phyloP scores from a whole-genome alignment of 2,113 vertebrate species.

The Candoia aspera region DNA sequence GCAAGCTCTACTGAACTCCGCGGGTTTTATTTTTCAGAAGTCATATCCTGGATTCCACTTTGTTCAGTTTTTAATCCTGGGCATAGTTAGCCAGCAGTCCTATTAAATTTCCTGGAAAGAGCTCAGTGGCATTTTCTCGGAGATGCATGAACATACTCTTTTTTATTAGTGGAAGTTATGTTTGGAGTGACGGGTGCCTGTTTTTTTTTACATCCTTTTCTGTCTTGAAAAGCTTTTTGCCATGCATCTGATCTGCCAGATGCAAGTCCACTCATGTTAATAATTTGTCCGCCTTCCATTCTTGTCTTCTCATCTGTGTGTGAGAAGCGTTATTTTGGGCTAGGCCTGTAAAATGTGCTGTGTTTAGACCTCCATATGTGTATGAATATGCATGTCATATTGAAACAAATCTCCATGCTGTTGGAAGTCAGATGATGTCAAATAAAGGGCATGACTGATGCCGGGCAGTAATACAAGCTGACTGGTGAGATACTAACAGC shows the following conservation, averaged over 20 bases:
- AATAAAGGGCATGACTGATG: neutral
- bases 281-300: neutral
- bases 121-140: neutral
- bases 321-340: neutral
- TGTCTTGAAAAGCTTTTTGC: neutral
- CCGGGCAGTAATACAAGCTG: neutral
- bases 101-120: neutral
- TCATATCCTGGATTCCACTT: neutral
- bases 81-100: neutral
- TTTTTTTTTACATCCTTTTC: neutral
- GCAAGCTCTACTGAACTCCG: neutral
- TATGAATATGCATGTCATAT: neutral
- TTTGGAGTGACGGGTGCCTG: neutral
- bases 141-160: neutral
- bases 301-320: neutral
- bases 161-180: neutral
- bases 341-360: neutral
- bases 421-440: neutral
- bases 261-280: neutral
- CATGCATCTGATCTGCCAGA: neutral
- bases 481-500: neutral
- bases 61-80: neutral
- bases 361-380: neutral
- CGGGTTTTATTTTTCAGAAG: neutral
- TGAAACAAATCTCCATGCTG: neutral